Evolutionary conservation across 1,140 invertebrate genomes (phyloP), one percentile per base, ranked within the genome.

Genomic region (Oedothorax gibbosus): DNA sequence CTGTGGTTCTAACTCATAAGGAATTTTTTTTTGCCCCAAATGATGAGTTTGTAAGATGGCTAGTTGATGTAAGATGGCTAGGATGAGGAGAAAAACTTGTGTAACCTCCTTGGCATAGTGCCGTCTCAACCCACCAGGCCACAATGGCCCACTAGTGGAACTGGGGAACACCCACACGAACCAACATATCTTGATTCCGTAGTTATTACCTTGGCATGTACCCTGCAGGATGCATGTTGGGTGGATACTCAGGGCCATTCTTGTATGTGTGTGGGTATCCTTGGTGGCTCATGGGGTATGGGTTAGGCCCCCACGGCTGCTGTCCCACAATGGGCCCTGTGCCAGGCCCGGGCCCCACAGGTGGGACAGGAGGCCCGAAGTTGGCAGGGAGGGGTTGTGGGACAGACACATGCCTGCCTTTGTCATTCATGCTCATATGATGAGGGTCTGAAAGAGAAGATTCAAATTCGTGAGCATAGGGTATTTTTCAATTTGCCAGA

Each of bases 321-420:
- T 85, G 86, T 77, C 86, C 83, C 73, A 80, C 79, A 65, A 49
- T 72, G 20, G 72, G 54, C 20, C 72, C 76, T 21, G 54, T 54
- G 8, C 76, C 86, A 11, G 77, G 82, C 12, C 85, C 85, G n/a
- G 83, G 83, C 20, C 83, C 83, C 60, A 85, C 83, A 53, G 85
- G 79, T 18, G 77, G 76, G 73, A 75, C 71, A 69, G 80, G 75
- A n/a, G 86, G 86, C 14, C 66, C 83, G 54, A 73, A 87, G 62
- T 57, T 78, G 35, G 82, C 75, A 71, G 86, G 86, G 60, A 85
- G 64, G 62, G 82, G 76, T 80, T 79, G 71, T 21, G 86, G 86
- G 77, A 85, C 69, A 77, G 86, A 85, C 53, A 82, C 86, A 85
- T 87, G 86, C 78, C 86, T 85, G 68, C 62, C 85, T 79, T 83